A percentile compares a stretch with the other conserved stretches of the same genome.
Evolutionary conservation across 1,140 invertebrate genomes (phyloP).

Genomic region (Drosophila albomicans): DNA sequence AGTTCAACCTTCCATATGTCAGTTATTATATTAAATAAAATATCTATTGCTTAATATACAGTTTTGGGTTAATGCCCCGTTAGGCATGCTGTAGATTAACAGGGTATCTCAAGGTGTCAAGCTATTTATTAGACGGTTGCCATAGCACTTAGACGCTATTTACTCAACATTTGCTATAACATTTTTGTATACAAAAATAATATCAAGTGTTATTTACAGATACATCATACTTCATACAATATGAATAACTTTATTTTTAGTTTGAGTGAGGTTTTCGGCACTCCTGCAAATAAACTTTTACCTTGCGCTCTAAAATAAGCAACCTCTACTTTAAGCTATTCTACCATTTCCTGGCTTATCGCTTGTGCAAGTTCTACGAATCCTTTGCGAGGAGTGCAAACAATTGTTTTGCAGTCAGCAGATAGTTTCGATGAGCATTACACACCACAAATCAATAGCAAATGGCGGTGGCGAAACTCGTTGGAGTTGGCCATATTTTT

Average conservation of each 20-base stretch:
- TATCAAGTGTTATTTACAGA: no score
- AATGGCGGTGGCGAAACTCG: conserved; percentile 42
- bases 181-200: no score
- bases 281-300: no score
- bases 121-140: background rate
- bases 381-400: conserved; percentile 2
- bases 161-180: background rate
- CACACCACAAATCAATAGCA: conserved; percentile 53
- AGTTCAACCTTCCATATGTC: no score
- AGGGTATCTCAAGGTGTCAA: background rate
- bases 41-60: no score
- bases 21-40: no score
- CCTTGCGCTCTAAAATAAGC: no score
- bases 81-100: background rate
- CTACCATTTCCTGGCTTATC: background rate
- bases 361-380: background rate
- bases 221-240: no score
- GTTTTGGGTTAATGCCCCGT: no score
- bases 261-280: no score
- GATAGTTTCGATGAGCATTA: conserved; percentile 33
- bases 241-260: no score
- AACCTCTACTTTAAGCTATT: background rate
- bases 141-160: background rate
- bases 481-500: conserved; percentile 40
- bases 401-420: conserved; percentile 36